Base-by-base conservation (phyloP, 2,113 vertebrate species). In the Tursiops truncatus region DNA sequence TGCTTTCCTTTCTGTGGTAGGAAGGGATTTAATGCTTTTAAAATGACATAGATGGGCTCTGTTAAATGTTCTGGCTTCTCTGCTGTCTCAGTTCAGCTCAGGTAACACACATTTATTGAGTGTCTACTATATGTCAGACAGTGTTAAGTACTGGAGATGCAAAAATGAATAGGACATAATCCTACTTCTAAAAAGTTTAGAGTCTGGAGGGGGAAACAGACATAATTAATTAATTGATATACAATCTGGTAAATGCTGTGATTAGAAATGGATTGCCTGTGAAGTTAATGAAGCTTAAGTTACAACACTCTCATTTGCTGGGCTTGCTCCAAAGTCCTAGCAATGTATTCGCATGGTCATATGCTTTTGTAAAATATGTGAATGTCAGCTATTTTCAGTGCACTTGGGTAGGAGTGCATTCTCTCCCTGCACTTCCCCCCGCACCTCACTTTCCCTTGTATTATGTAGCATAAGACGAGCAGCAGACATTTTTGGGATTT, bases 261-360 rank as follows among this genome's bases (percentile, higher is more conserved):
- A 89, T 92, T 90, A 88, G 91, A 97, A 94, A 60, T 84, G 68
- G 58, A 74, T 97, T 90, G 92, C 87, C 68, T 90, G 21, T 21
- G 36, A 70, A n/a, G 33, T 21, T 50, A 95, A 80, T 84, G 53
- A 74, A 93, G 77, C 41, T 81, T 81, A 85, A 62, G 25, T 62
- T 94, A 92, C 25, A 83, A 74, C 90, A 68, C 11, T 81, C 26
- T 71, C 11, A 26, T 26, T 94, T 85, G 11, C 50, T 95, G 62
- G 53, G 18, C 7, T 50, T 74, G 18, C 63, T 76, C 31, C 50
- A 92, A 86, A 94, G 70, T 36, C 20, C 56, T 79, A 76, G 68
- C 21, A 79, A 53, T 87, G 31, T 95, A 56, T 67, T 91, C 15
- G 79, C 21, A 14, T 0, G n/a, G 31, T 89, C 65, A 41, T 38